Base-by-base conservation (phyloP, 2,113 vertebrate species). In the Chamaea fasciata region DNA sequence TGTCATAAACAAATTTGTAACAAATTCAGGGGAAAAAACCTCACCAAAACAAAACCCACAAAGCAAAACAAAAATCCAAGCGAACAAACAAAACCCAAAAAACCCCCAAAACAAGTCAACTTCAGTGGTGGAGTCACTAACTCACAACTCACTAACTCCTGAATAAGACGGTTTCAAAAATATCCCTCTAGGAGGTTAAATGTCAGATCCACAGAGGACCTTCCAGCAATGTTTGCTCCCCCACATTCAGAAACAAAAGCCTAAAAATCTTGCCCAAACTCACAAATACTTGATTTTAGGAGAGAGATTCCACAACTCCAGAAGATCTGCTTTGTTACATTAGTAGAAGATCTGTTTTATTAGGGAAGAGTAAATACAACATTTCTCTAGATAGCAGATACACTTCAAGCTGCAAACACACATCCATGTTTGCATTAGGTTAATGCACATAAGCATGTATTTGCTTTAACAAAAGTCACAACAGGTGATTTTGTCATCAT, bases 241-340 rank as follows among this genome's bases (percentile, higher is more conserved):
- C 57, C 3, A 1, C 3, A 27, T 64, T 78, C 59, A 85, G 60
- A 92, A 75, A 79, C 13, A 50, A 3, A 83, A 53, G 11, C 8
- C 9, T 41, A n/a, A 85, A 85, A 71, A 5, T 60, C 33, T 63
- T 71, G 10, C 14, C 30, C 12, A 50, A 23, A 15, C 4, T 68
- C n/a, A 33, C 0, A 1, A 82, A 6, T 44, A n/a, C 50, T 64
- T 73, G 15, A 64, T 63, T 71, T 88, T 59, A 68, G 7, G 4
- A 42, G 13, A 41, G 1, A 31, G 26, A 67, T 53, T 74, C 11
- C 13, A 50, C 13, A 55, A 10, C 39, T 71, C 3, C 4, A 41
- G 16, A 46, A 49, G 9, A 44, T 52, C 19, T 49, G 4, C n/a
- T 90, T 11, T 59, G 24, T 7, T 2, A 2, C 2, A 0, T 42